Conservation (phyloP, 2,888 invertebrate genomes). For the Nymphalis polychloros region DNA sequence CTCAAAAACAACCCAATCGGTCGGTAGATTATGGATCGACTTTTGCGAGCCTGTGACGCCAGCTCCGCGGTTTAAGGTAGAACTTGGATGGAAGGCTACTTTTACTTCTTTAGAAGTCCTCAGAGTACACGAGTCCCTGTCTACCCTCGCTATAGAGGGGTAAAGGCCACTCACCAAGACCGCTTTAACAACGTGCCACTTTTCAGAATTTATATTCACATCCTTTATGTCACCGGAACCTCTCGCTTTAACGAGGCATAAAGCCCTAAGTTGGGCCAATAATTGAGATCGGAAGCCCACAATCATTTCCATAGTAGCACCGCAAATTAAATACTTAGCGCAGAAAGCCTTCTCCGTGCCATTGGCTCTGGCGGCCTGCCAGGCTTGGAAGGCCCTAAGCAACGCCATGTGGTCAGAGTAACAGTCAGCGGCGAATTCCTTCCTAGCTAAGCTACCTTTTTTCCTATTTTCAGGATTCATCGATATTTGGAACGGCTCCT, state of each 20-base stretch:
- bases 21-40: constrained; percentile 79
- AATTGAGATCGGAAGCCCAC: constrained; percentile 91
- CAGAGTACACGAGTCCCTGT: constrained; percentile 83
- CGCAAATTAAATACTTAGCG: constrained; percentile 87
- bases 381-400: constrained; percentile 88
- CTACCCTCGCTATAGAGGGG: constrained; percentile 91
- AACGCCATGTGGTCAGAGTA: constrained; percentile 95
- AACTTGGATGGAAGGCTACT: constrained; percentile 82
- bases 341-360: constrained; percentile 87
- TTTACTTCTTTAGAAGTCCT: constrained; percentile 83
- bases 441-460: constrained; percentile 83
- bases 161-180: constrained; percentile 94
- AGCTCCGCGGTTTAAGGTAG: constrained; percentile 83
- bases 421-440: constrained; percentile 87
- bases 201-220: constrained; percentile 90
- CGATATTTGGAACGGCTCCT: constrained; percentile 91
- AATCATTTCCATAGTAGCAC: constrained; percentile 94
- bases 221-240: constrained; percentile 87
- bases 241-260: constrained; percentile 86
- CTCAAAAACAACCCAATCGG: constrained; percentile 93
- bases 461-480: constrained; percentile 85
- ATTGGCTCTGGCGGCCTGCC: constrained; percentile 83
- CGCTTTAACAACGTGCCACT: constrained; percentile 95
- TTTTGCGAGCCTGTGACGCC: constrained; percentile 60
- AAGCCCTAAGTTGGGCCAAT: constrained; percentile 88